These are phyloP conservation scores for Myiopsitta monachus DNA, from an alignment of 2,113 vertebrate species.

Conservation along the genomic window DNA sequence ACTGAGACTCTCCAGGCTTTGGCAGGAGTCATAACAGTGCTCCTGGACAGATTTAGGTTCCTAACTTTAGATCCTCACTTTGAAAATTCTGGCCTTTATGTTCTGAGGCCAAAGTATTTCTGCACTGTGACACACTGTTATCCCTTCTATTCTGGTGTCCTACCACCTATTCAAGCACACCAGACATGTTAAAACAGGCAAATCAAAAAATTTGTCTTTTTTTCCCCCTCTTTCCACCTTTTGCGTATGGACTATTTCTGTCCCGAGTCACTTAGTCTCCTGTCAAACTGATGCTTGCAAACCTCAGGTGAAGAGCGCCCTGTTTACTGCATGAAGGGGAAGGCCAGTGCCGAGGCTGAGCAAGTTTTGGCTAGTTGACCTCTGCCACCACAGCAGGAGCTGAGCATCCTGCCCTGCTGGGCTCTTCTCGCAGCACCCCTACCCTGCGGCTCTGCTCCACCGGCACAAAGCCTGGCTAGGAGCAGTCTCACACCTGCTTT, in stretches of 20 bases:
- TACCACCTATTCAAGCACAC: background rate
- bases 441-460: background rate
- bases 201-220: background rate
- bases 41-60: background rate
- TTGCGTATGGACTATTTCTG: background rate
- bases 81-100: background rate
- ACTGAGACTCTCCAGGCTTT: background rate
- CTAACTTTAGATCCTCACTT: background rate
- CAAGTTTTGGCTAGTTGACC: background rate
- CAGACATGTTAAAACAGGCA: background rate
- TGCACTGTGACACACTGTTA: background rate
- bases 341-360: accelerated
- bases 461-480: background rate
- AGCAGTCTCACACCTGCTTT: slow-evolving; percentile 44
- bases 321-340: background rate
- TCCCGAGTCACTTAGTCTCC: background rate
- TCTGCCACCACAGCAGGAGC: background rate
- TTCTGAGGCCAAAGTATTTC: slow-evolving; percentile 3
- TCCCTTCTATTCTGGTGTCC: slow-evolving; percentile 4
- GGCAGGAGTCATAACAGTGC: background rate
- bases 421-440: background rate
- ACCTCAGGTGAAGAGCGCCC: background rate
- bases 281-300: background rate
- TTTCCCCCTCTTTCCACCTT: background rate
- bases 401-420: background rate